Evolutionary conservation across 64 coral and sea anemone genomes (phyloP).

Genomic region (Orbicella faveolata): DNA sequence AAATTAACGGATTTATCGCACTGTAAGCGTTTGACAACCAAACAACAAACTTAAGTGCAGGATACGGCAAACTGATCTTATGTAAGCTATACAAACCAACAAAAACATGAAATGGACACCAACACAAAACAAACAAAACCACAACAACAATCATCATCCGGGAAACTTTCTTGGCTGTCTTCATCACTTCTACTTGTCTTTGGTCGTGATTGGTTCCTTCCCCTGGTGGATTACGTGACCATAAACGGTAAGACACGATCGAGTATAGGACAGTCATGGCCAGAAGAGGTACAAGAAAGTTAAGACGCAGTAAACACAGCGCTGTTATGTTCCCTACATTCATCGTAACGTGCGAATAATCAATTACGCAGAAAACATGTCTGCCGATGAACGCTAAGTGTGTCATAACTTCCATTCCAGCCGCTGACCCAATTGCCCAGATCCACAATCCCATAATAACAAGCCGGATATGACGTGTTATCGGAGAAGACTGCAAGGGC

Average conservation of each 20-base stretch:
- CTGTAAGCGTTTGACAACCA: conserved; percentile 10
- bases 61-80: not conserved
- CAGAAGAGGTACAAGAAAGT: not conserved
- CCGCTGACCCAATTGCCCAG: not conserved
- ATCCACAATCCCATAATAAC: not conserved
- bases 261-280: not conserved
- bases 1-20: not conserved
- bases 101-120: not conserved
- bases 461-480: not conserved
- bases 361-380: not conserved
- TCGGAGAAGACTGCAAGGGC: not conserved
- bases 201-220: conserved; percentile 16
- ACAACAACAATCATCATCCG: conserved; percentile 21
- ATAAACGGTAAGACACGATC: not conserved
- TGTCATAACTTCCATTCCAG: not conserved
- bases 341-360: not conserved
- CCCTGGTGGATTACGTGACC: conserved; percentile 16
- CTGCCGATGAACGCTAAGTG: not conserved
- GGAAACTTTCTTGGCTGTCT: conserved; percentile 22
- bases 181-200: not conserved
- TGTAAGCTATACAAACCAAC: not conserved
- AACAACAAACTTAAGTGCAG: conserved; percentile 6
- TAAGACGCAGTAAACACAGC: not conserved
- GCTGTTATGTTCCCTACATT: not conserved
- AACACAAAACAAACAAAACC: not conserved